Evolutionary conservation across 2,888 invertebrate genomes (phyloP).

Genomic region (Trissoscelio sp.): DNA sequence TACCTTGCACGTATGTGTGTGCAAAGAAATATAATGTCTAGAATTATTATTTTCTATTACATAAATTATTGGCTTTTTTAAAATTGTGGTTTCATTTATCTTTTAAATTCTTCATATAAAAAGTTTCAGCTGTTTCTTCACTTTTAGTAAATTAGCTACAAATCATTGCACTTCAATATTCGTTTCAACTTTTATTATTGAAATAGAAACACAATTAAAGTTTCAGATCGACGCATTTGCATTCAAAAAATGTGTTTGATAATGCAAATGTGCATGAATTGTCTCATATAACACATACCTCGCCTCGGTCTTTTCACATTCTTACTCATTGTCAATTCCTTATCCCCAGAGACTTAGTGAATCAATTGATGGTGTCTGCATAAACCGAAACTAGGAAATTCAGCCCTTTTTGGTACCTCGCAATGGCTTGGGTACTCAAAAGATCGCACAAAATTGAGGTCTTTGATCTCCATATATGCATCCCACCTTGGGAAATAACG

Average conservation of each 20-base stretch:
- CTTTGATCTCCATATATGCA: slow-evolving; percentile 68
- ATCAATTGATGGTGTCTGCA: slow-evolving; percentile 65
- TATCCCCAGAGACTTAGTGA: slow-evolving; percentile 51
- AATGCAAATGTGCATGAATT: slow-evolving; percentile 38
- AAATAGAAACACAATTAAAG: slow-evolving; percentile 2
- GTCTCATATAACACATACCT: slow-evolving; percentile 38
- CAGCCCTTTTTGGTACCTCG: slow-evolving; percentile 56
- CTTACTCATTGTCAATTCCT: slow-evolving; percentile 59
- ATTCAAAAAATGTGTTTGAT: slow-evolving; percentile 4
- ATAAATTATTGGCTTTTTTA: slow-evolving; percentile 1
- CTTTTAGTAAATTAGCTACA: no score
- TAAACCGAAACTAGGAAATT: slow-evolving; percentile 68
- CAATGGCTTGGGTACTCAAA: slow-evolving; percentile 61
- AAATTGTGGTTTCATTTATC: background rate
- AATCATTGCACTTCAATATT: no score
- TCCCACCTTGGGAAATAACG: slow-evolving; percentile 68
- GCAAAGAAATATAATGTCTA: background rate
- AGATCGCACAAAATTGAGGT: slow-evolving; percentile 68
- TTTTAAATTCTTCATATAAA: no score
- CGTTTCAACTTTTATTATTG: background rate
- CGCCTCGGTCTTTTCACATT: slow-evolving; percentile 40
- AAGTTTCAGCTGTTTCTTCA: no score
- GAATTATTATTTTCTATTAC: slow-evolving; percentile 1
- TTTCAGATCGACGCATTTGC: background rate
- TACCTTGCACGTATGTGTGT: background rate